These are phyloP conservation scores for Myripristis murdjan DNA, from an alignment of 2,797 vertebrate genomes.

Conservation along the genomic window DNA sequence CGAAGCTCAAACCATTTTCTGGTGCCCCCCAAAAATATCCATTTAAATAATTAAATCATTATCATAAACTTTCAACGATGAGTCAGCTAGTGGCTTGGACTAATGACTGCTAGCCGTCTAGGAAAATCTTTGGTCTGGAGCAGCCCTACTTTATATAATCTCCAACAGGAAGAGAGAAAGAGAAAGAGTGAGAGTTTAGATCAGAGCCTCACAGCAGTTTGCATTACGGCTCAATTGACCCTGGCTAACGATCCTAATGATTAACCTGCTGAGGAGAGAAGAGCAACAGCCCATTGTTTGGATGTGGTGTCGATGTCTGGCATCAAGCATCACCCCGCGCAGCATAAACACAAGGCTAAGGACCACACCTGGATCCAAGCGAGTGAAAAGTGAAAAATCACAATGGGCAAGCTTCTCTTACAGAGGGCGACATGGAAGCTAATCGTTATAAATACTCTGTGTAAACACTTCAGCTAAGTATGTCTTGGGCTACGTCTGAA, in stretches of 20 bases:
- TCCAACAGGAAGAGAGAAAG: not conserved
- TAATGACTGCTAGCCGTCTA: too few relatives aligned
- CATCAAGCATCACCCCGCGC: conserved; percentile 83
- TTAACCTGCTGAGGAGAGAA: conserved; percentile 77
- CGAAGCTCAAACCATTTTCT: too few relatives aligned
- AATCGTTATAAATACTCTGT: conserved; percentile 76
- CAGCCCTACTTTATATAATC: too few relatives aligned
- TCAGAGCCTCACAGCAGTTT: conserved; percentile 48
- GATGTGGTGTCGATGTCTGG: conserved; percentile 85
- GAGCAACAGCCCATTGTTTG: conserved; percentile 78
- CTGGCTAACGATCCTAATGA: conserved; percentile 73
- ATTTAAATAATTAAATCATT: too few relatives aligned
- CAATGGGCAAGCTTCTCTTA: conserved; percentile 58
- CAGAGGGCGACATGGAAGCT: conserved; percentile 71
- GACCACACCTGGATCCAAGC: conserved; percentile 82
- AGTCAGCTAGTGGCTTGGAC: too few relatives aligned
- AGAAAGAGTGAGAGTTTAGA: conserved; percentile 46
- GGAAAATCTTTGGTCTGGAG: too few relatives aligned
- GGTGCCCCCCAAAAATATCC: too few relatives aligned
- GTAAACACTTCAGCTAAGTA: conserved; percentile 84
- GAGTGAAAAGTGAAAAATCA: conserved; percentile 76
- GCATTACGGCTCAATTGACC: conserved; percentile 58
- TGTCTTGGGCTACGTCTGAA: conserved; percentile 66
- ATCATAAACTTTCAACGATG: too few relatives aligned
- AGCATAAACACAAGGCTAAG: conserved; percentile 78